phyloP scores from a whole-genome alignment of 2,888 invertebrate species.

The Amorpha juglandis region DNA sequence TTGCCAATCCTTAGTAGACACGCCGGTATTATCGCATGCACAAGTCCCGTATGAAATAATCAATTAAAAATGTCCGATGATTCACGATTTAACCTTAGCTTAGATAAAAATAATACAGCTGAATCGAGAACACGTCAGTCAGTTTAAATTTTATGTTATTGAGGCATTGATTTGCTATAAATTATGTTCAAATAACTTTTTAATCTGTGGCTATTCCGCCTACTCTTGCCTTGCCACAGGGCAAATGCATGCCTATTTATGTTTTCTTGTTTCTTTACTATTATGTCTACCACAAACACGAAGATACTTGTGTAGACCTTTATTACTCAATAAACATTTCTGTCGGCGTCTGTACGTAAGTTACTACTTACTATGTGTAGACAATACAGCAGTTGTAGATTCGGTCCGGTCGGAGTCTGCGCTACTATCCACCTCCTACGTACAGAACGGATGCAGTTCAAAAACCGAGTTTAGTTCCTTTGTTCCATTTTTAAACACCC shows the following conservation, averaged over 20 bases:
- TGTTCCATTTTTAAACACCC: not conserved
- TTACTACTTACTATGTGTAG: conserved; percentile 20
- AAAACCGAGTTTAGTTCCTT: not conserved
- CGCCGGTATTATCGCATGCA: not conserved
- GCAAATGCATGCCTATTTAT: too few relatives aligned
- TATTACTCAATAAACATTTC: conserved; percentile 1
- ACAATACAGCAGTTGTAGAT: conserved; percentile 30
- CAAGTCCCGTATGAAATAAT: not conserved
- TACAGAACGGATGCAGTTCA: conserved; percentile 8
- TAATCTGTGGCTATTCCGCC: too few relatives aligned
- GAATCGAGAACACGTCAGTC: too few relatives aligned
- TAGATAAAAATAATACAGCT: too few relatives aligned
- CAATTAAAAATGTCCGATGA: not conserved
- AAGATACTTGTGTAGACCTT: not conserved
- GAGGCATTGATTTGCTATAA: too few relatives aligned
- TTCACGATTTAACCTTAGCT: too few relatives aligned
- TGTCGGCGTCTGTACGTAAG: conserved; percentile 5
- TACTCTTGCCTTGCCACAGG: too few relatives aligned
- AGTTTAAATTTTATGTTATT: too few relatives aligned
- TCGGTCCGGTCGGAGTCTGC: conserved; percentile 25
- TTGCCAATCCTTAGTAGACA: conserved; percentile 25
- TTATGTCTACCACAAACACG: not conserved
- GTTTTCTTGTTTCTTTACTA: not conserved
- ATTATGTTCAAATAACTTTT: too few relatives aligned
- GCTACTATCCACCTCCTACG: conserved; percentile 17